Conservation (phyloP, 2,113 vertebrate species). For the Notothenia rossii region DNA sequence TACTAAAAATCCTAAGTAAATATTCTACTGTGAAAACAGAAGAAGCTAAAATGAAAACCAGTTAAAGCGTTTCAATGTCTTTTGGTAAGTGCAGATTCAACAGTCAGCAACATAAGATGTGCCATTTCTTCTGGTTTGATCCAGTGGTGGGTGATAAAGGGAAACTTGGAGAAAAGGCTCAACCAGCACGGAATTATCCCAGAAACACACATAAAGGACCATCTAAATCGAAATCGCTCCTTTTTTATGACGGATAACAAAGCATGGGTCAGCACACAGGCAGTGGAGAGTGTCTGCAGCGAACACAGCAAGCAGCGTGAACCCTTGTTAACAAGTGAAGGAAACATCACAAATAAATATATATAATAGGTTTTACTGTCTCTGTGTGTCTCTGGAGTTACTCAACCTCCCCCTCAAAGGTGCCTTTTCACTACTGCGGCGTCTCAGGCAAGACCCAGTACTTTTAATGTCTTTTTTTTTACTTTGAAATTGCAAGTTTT, state of each 20-base stretch:
- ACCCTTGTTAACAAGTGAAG: conserved; percentile 15
- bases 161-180: background rate
- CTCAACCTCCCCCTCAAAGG: conserved; percentile 38
- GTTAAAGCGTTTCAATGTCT: background rate
- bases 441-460: conserved; percentile 18
- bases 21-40: background rate
- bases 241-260: background rate
- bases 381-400: conserved; percentile 26
- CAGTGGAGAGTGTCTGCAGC: background rate
- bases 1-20: background rate
- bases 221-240: background rate
- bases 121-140: background rate
- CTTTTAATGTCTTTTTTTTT: conserved; percentile 1
- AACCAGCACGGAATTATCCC: too few relatives aligned
- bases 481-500: background rate
- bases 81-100: background rate
- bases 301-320: conserved; percentile 4
- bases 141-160: background rate
- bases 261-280: background rate
- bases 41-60: too few relatives aligned
- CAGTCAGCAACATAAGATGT: background rate
- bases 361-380: conserved; percentile 32
- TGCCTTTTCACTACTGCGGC: conserved; percentile 49
- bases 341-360: conserved; percentile 5
- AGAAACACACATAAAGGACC: background rate